A percentile compares a stretch with the other conserved stretches of the same genome.
Conservation (phyloP, 2,888 invertebrate genomes). For the Drosophila nr. perissopoda region DNA sequence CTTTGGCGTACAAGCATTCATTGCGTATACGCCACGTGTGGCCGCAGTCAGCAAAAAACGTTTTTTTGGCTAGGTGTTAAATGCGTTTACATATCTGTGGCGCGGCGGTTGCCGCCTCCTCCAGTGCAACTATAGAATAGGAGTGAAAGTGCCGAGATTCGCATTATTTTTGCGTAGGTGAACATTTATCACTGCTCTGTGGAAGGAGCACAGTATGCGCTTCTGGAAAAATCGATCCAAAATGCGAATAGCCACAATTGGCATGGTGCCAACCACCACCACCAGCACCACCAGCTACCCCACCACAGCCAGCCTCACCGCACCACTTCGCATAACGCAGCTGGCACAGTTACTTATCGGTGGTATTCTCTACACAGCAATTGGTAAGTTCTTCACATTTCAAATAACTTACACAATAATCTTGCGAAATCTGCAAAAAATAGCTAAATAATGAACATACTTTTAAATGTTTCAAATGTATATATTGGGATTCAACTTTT, state of each 20-base stretch:
- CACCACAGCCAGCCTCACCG: background rate
- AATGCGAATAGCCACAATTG: conserved; percentile 66
- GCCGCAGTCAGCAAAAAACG: conserved; percentile 37
- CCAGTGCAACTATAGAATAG: conserved; percentile 36
- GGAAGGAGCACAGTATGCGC: conserved; percentile 58
- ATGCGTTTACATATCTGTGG: conserved; percentile 63
- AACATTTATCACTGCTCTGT: conserved; percentile 57
- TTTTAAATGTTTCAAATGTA: background rate
- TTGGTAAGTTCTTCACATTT: conserved; percentile 69
- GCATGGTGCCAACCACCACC: conserved; percentile 38
- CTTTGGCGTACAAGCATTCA: conserved; percentile 11
- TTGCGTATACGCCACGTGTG: conserved; percentile 63
- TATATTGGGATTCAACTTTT: background rate
- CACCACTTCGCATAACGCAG: conserved; percentile 39
- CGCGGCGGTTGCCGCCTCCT: conserved; percentile 44
- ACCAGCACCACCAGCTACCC: background rate
- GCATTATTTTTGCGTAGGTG: conserved; percentile 78
- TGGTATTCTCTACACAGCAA: conserved; percentile 71
- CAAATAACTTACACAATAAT: background rate
- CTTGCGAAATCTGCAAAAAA: background rate
- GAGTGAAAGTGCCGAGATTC: conserved; percentile 70
- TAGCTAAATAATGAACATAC: background rate
- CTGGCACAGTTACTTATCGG: conserved; percentile 69
- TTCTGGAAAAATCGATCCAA: conserved; percentile 74
- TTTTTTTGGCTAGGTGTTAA: conserved; percentile 56